Base-by-base conservation (phyloP, 1,140 invertebrate species). In the Dreissena rostriformis region DNA sequence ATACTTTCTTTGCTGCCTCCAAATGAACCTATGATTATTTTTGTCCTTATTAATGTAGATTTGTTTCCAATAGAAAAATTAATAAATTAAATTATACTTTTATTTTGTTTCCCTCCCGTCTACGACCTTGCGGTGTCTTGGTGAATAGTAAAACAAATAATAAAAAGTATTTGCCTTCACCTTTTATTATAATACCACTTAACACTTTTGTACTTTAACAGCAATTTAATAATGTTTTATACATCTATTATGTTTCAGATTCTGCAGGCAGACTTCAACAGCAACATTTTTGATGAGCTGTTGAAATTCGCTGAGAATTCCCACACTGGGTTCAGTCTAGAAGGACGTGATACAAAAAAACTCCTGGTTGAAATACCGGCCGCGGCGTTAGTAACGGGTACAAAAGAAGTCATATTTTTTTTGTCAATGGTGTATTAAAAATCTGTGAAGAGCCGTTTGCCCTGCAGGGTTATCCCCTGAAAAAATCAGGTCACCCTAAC, bases 371-470 rank as follows among this genome's bases (percentile, higher is more conserved):
- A 92, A 74, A 91, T 93, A 57, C 91, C 91, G 12, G 90, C 92
- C 57, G 92, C 91, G 65, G 91, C 90, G 2, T 82, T 93, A 1
- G 88, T 93, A 2, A 93, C 92, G 83, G 92, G 91, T 91, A 55
- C 52, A 0, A 19, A 26, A 39, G 26, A 55, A 7, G 55, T 61
- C 22, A 51, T 12, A 74, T 15, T 11, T 0, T 67, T 39, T 24
- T 53, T 63, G 39, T 10, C 61, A n/a, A 17, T 61, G 12, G 24
- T 29, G 17, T 82, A n/a, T 17, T 7, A 39, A 49, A 28, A 73
- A 39, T 67, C 26, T 17, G 2, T 39, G 15, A 49, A 14, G 10
- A 19, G 53, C 12, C 53, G 12, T 61, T 17, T 12, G 15, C 0
- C 39, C 2, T 17, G 8, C 15, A 61, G 2, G 26, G 26, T 22